Conservation (phyloP, 2,113 vertebrate genomes). For the Rhinopomastus cyanomelas region DNA sequence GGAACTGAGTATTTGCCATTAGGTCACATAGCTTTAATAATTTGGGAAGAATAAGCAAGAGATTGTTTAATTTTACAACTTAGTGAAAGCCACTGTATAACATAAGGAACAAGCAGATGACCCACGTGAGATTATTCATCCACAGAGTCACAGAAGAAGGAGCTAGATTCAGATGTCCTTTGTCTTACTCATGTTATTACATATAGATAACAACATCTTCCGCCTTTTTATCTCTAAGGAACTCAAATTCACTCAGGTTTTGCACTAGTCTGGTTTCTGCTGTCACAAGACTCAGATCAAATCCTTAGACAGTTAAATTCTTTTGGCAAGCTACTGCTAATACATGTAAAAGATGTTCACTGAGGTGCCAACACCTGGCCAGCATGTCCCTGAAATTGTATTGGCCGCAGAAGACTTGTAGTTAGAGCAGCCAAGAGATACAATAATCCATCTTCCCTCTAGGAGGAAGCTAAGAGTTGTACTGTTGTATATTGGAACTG, state of each 20-base stretch:
- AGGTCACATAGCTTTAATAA: not conserved
- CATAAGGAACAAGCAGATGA: not conserved
- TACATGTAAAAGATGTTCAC: not conserved
- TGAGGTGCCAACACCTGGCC: not conserved
- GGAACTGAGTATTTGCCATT: not conserved
- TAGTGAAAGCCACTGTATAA: not conserved
- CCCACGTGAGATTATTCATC: not conserved
- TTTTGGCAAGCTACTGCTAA: not conserved
- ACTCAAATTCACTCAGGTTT: not conserved
- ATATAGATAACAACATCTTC: not conserved
- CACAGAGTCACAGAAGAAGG: not conserved
- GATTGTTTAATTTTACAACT: not conserved
- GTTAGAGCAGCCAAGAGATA: not conserved
- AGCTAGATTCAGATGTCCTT: not conserved
- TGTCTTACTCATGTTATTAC: not conserved
- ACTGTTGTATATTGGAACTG: not conserved
- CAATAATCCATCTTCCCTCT: not conserved
- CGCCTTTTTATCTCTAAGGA: not conserved
- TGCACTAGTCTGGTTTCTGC: not conserved
- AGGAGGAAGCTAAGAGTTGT: not conserved
- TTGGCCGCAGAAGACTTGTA: not conserved
- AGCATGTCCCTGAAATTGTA: not conserved
- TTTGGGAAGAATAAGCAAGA: not conserved
- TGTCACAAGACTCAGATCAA: not conserved
- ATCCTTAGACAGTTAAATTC: not conserved